Conservation (phyloP, 2,888 invertebrate genomes). For the Melanostoma scalare region DNA sequence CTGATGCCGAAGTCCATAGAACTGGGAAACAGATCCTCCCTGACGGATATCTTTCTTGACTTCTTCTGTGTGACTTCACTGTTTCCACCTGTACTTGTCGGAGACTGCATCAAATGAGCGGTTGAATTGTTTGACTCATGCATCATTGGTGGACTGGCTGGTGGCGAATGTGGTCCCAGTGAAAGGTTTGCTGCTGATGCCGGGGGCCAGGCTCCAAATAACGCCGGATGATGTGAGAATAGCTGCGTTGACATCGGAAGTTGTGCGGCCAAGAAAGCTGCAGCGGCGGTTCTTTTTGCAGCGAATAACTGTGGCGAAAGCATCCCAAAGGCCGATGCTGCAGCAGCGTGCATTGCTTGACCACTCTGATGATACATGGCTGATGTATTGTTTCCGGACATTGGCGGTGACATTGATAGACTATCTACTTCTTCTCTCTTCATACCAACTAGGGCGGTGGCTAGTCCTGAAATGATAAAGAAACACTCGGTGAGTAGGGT, state of each 20-base stretch:
- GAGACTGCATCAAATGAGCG: constrained; percentile 60
- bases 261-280: constrained; percentile 81
- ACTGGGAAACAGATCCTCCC: constrained; percentile 78
- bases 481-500: constrained; percentile 42
- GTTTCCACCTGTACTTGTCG: constrained; percentile 66
- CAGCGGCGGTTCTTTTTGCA: constrained; percentile 81
- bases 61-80: constrained; percentile 75
- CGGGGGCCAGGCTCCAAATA: constrained; percentile 80
- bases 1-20: constrained; percentile 78
- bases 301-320: constrained; percentile 80
- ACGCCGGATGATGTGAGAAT: constrained; percentile 81
- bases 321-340: constrained; percentile 81
- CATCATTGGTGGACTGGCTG: constrained; percentile 78
- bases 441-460: constrained; percentile 81
- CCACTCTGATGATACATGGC: constrained; percentile 79
- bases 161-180: constrained; percentile 78
- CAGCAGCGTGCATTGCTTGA: constrained; percentile 79
- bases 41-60: constrained; percentile 79
- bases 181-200: constrained; percentile 72
- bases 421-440: constrained; percentile 81
- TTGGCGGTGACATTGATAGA: constrained; percentile 80
- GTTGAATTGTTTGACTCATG: constrained; percentile 58
- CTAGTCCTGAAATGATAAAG: constrained; percentile 77
- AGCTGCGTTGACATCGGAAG: constrained; percentile 80
- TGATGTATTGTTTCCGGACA: constrained; percentile 79